These are phyloP conservation scores for Strigops habroptila DNA, from an alignment of 2,113 vertebrate genomes.

Conservation along the genomic window DNA sequence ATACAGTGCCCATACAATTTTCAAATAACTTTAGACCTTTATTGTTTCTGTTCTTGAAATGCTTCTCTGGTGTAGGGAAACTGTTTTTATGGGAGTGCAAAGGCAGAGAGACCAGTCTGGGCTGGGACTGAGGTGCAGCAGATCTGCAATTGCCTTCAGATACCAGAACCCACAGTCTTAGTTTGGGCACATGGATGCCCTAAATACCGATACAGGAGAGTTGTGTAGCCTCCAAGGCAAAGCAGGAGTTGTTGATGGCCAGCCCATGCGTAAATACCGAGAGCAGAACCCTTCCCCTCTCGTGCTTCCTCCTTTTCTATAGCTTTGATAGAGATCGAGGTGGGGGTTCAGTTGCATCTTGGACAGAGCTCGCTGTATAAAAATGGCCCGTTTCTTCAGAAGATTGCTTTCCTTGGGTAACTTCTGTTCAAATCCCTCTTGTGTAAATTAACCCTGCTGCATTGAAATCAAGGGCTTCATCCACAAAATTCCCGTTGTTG, in stretches of 20 bases:
- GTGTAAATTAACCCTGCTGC: not conserved
- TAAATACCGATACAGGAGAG: not conserved
- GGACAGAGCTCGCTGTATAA: not conserved
- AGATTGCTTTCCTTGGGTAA: not conserved
- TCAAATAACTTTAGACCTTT: not conserved
- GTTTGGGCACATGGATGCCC: not conserved
- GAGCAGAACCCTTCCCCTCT: not conserved
- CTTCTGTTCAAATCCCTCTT: not conserved
- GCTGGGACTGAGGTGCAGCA: accelerated
- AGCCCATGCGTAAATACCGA: not conserved
- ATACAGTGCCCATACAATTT: not conserved
- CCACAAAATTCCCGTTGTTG: not conserved
- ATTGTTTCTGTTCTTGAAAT: not conserved
- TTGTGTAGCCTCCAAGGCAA: not conserved
- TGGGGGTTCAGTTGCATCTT: not conserved
- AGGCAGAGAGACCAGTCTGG: not conserved
- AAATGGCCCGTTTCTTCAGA: not conserved
- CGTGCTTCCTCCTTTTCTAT: not conserved
- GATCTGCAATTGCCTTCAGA: not conserved
- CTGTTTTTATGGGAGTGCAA: not conserved
- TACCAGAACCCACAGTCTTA: not conserved
- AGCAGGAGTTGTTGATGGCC: not conserved
- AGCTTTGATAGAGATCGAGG: not conserved
- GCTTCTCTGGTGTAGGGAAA: not conserved
- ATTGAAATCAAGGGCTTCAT: not conserved